Conservation (phyloP, 2,888 invertebrate species). For the Mythimna ferrago region DNA sequence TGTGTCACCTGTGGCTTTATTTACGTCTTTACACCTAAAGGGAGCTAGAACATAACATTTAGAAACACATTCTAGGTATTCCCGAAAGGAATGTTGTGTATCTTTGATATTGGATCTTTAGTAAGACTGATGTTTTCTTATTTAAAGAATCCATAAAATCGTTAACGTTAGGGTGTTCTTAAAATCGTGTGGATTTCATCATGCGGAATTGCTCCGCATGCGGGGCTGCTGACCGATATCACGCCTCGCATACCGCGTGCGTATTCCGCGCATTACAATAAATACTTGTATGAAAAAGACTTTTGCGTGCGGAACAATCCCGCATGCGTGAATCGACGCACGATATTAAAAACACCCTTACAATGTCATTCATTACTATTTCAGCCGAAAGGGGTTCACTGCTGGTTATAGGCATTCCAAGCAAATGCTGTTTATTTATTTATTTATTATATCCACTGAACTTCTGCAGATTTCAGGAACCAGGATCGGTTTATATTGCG, state of each 20-base stretch:
- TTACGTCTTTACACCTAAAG: slow-evolving; percentile 40
- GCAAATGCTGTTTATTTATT: background rate
- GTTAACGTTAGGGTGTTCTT: no score
- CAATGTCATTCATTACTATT: background rate
- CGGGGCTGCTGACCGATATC: no score
- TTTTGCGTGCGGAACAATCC: no score
- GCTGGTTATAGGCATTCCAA: background rate
- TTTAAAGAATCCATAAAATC: background rate
- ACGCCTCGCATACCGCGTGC: no score
- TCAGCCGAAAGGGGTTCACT: background rate
- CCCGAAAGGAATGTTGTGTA: background rate
- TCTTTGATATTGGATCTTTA: background rate
- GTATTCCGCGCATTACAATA: no score
- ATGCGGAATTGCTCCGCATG: no score
- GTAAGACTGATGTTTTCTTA: background rate
- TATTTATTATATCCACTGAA: background rate
- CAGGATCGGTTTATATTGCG: background rate
- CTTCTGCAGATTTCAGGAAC: no score
- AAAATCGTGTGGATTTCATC: no score
- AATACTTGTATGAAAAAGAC: no score
- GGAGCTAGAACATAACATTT: slow-evolving; percentile 24
- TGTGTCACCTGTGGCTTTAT: slow-evolving; percentile 60
- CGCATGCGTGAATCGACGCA: no score
- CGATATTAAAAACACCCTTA: no score
- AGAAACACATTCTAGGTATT: slow-evolving; percentile 1